Conservation (phyloP, 1,140 invertebrate species). For the Nasonia vitripennis region DNA sequence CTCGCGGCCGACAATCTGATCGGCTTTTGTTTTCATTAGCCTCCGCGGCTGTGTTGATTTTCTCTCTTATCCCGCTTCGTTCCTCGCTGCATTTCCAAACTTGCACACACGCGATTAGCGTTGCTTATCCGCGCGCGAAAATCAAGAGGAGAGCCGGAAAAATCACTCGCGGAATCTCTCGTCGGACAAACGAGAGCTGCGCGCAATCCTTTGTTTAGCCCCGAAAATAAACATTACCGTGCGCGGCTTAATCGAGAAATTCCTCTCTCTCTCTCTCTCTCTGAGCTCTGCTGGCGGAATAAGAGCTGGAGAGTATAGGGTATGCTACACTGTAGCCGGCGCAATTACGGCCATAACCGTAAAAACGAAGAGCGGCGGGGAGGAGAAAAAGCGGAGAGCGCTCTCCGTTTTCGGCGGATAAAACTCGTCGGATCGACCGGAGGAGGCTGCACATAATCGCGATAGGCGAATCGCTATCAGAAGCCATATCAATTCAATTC, state of each 20-base stretch:
- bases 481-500: slow-evolving; percentile 50
- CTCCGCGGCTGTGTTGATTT: too few species aligned
- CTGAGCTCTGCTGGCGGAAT: too few species aligned
- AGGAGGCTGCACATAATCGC: slow-evolving; percentile 24
- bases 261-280: background rate
- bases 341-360: slow-evolving; percentile 45
- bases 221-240: background rate
- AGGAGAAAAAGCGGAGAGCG: background rate
- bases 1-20: too few species aligned
- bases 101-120: too few species aligned
- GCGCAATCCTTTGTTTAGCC: background rate
- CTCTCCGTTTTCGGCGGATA: slow-evolving; percentile 4
- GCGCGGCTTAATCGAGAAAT: background rate
- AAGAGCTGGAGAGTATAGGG: too few species aligned
- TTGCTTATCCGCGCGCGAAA: too few species aligned
- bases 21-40: too few species aligned
- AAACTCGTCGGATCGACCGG: slow-evolving; percentile 26
- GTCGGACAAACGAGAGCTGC: too few species aligned
- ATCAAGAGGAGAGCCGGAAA: background rate
- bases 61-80: too few species aligned
- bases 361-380: slow-evolving; percentile 18
- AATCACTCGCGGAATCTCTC: background rate
- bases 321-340: background rate
- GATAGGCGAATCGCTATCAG: slow-evolving; percentile 36
- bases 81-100: too few species aligned